Base-by-base conservation (phyloP, 2,888 invertebrate species). In the Monochamus alternatus region DNA sequence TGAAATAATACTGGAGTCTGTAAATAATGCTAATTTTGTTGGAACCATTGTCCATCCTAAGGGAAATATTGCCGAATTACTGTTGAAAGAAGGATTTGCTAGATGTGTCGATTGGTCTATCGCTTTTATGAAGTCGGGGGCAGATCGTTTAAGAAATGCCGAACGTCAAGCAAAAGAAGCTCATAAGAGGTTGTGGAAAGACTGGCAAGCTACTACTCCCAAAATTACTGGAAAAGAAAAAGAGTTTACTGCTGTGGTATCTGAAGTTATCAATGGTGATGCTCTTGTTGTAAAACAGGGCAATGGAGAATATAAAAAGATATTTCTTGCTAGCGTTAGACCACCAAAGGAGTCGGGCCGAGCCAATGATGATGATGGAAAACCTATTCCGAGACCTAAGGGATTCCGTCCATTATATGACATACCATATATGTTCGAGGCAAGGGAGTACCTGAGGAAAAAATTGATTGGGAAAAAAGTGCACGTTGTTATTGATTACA, bases 401-500 rank as follows among this genome's bases (percentile, higher is more conserved):
- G 94, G 93, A 78, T 95, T 93, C 88, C 94, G 97, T 84, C 97
- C 98, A 0, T 91, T 99, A 0, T 99, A 99, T 88, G 99, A 99
- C 87, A 96, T 99, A 86, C 99, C 99, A 1, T 98, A 96, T 93
- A 97, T 99, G 97, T 98, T 95, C 88, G 99, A 99, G 89, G 98
- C 98, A 0, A 93, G 99, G 70, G 99, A 99, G 90, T 99, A 96
- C 87, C 91, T 99, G 52, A 93, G 99, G 60, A 98, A 98, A 87
- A 97, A 98, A 87, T 91, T 99, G 12, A 94, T 99, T 85, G 97
- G 98, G 67, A 99, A 99, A 88, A 96, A 95, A 88, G 97, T 98
- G 0, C 95, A 94, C 84, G 96, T 98, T 8, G 93, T 93, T 31
- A 93, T 99, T 38, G 99, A 99, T 89, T 99, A 99, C 88, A 95